phyloP scores from a whole-genome alignment of 2,888 invertebrate species.

The Hyposoter dolosus region DNA sequence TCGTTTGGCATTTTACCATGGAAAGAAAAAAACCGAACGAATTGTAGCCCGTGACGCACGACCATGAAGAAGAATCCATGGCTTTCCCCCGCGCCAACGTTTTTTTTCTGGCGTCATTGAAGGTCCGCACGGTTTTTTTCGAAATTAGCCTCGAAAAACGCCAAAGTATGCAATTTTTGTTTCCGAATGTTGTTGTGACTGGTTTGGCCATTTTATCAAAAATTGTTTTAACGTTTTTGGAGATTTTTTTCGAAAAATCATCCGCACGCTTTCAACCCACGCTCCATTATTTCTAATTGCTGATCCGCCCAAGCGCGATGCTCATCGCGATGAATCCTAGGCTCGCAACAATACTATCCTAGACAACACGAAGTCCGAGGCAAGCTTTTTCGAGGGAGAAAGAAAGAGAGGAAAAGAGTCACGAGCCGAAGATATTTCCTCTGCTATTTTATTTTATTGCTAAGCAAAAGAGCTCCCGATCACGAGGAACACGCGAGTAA shows the following conservation, averaged over 20 bases:
- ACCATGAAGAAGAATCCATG: slow-evolving; percentile 55
- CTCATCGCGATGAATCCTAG: slow-evolving; percentile 67
- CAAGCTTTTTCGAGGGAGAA: slow-evolving; percentile 16
- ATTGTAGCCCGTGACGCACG: slow-evolving; percentile 61
- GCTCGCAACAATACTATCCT: slow-evolving; percentile 60
- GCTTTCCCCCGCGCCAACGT: background rate
- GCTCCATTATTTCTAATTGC: slow-evolving; percentile 71
- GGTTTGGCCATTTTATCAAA: slow-evolving; percentile 19
- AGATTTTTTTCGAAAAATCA: slow-evolving; percentile 56
- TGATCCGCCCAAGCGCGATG: slow-evolving; percentile 61
- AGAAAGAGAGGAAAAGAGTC: slow-evolving; percentile 48
- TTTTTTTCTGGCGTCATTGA: background rate
- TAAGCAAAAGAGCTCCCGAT: slow-evolving; percentile 57
- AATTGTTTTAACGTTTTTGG: slow-evolving; percentile 60
- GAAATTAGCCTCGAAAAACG: background rate
- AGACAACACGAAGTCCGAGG: slow-evolving; percentile 45
- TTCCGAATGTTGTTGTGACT: slow-evolving; percentile 46
- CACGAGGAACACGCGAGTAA: slow-evolving; percentile 67
- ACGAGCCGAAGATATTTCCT: slow-evolving; percentile 55
- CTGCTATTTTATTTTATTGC: slow-evolving; percentile 36
- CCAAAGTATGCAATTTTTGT: slow-evolving; percentile 49
- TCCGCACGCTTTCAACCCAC: slow-evolving; percentile 65
- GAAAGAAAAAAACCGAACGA: slow-evolving; percentile 23
- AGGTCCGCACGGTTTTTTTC: background rate
- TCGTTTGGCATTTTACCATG: slow-evolving; percentile 16